A percentile compares a stretch with the other conserved stretches of the same genome.
Evolutionary conservation across 2,888 invertebrate genomes (phyloP).

Genomic region (Byasa hedistus): DNA sequence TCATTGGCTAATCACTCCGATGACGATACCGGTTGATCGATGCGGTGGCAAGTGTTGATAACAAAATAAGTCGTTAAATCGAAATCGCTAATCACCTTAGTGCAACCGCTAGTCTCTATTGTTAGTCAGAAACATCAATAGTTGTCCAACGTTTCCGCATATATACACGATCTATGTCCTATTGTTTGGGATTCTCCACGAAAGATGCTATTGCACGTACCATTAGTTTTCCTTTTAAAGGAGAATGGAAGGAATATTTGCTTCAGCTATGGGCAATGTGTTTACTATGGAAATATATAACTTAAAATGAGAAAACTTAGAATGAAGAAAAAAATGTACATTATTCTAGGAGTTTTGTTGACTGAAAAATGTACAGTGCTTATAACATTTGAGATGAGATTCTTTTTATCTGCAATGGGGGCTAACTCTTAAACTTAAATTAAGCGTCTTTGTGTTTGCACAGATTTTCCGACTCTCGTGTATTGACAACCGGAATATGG

Average conservation of each 20-base stretch:
- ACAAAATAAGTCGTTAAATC: slow-evolving; percentile 53
- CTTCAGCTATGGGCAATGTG: slow-evolving; percentile 50
- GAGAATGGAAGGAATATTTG: slow-evolving; percentile 62
- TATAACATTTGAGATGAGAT: no score
- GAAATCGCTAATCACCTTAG: slow-evolving; percentile 46
- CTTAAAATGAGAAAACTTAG: no score
- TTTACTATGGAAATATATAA: slow-evolving; percentile 30
- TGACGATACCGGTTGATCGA: slow-evolving; percentile 57
- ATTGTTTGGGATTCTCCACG: slow-evolving; percentile 69
- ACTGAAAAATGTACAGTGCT: no score
- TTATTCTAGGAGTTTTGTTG: no score
- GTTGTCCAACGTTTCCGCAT: slow-evolving; percentile 59
- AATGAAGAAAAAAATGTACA: not conserved
- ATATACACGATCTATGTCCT: slow-evolving; percentile 67
- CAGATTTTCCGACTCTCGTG: no score
- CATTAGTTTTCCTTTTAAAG: slow-evolving; percentile 64
- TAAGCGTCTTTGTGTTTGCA: no score
- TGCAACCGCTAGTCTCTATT: slow-evolving; percentile 41
- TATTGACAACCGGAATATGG: no score
- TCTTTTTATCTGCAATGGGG: no score
- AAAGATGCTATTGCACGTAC: slow-evolving; percentile 66
- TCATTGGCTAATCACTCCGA: slow-evolving; percentile 48
- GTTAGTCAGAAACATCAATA: slow-evolving; percentile 57
- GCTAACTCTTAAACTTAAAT: no score
- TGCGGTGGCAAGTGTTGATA: slow-evolving; percentile 52